A percentile compares a stretch with the other conserved stretches of the same genome.
These are phyloP conservation scores for Torymus aiolomorphi DNA, from an alignment of 2,888 invertebrate species.

Conservation along the genomic window DNA sequence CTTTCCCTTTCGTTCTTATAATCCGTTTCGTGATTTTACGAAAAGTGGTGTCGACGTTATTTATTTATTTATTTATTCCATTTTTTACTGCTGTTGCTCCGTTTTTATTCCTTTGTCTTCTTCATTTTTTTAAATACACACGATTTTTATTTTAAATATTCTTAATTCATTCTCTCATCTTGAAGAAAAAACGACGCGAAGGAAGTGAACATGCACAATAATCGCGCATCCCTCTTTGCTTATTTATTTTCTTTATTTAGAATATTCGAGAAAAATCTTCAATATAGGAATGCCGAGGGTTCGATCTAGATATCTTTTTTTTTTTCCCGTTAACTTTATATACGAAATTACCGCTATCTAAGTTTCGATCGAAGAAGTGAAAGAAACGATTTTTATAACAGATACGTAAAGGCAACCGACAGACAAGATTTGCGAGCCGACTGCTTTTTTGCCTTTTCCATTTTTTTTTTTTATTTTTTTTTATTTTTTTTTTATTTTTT, in stretches of 20 bases:
- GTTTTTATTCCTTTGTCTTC: conserved; percentile 57
- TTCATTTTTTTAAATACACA: conserved; percentile 53
- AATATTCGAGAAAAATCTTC: conserved; percentile 63
- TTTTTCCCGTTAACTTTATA: conserved; percentile 61
- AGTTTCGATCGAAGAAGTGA: conserved; percentile 60
- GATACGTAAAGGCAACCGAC: conserved; percentile 59
- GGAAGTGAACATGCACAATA: conserved; percentile 60
- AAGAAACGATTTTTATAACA: conserved; percentile 59
- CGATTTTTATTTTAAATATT: conserved; percentile 46
- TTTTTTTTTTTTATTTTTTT: conserved; percentile 22
- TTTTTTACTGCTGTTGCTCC: conserved; percentile 52
- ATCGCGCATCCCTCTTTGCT: conserved; percentile 52
- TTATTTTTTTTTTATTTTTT: conserved; percentile 28
- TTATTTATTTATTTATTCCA: conserved; percentile 57
- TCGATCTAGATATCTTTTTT: conserved; percentile 65
- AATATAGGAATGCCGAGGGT: conserved; percentile 70
- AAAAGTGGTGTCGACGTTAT: conserved; percentile 74
- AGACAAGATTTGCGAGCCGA: conserved; percentile 57
- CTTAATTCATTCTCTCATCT: conserved; percentile 57
- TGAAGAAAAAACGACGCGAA: conserved; percentile 67
- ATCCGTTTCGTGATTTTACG: conserved; percentile 67
- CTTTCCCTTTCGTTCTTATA: conserved; percentile 37
- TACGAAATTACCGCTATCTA: conserved; percentile 60
- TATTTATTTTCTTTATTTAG: conserved; percentile 58
- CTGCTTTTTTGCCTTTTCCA: conserved; percentile 42